phyloP scores from a whole-genome alignment of 2,113 vertebrate genomes.

The Blennius ocellaris region DNA sequence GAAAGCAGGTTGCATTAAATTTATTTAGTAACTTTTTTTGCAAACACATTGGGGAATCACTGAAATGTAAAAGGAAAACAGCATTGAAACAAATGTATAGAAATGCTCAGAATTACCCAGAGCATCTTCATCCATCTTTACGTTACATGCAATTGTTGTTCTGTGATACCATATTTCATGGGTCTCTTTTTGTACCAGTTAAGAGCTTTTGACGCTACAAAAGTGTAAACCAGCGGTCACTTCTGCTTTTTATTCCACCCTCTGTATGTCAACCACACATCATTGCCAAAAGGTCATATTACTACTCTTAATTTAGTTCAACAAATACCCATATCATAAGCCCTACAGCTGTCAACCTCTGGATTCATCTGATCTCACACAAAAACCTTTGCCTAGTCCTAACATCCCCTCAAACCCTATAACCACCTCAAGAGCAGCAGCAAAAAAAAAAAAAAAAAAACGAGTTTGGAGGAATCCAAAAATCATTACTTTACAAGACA shows the following conservation, averaged over 20 bases:
- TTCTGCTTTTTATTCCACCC: slow-evolving; percentile 28
- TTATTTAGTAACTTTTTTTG: neutral
- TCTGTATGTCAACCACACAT: slow-evolving; percentile 69
- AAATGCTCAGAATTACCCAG: neutral
- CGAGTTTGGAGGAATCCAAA: slow-evolving; percentile 81
- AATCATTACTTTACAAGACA: slow-evolving; percentile 85
- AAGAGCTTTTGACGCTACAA: slow-evolving; percentile 3
- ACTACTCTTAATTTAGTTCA: slow-evolving; percentile 70
- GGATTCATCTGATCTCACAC: slow-evolving; percentile 44
- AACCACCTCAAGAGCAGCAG: slow-evolving; percentile 56
- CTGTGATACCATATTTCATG: neutral
- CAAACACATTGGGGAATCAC: neutral
- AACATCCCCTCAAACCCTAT: slow-evolving; percentile 37
- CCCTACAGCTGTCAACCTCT: slow-evolving; percentile 59
- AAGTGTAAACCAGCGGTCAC: slow-evolving; percentile 34
- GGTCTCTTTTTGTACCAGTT: no score
- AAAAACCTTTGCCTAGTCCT: slow-evolving; percentile 32
- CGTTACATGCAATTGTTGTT: neutral
- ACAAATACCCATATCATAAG: slow-evolving; percentile 74
- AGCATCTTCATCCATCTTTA: neutral
- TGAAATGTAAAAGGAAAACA: neutral
- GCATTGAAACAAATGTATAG: neutral
- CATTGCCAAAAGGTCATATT: slow-evolving; percentile 76
- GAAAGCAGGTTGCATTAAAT: neutral
- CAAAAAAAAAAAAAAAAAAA: no score